A percentile compares a stretch with the other conserved stretches of the same genome.
phyloP scores from a whole-genome alignment of 1,140 invertebrate genomes.

The Pseudomyrmex flavicornis region DNA sequence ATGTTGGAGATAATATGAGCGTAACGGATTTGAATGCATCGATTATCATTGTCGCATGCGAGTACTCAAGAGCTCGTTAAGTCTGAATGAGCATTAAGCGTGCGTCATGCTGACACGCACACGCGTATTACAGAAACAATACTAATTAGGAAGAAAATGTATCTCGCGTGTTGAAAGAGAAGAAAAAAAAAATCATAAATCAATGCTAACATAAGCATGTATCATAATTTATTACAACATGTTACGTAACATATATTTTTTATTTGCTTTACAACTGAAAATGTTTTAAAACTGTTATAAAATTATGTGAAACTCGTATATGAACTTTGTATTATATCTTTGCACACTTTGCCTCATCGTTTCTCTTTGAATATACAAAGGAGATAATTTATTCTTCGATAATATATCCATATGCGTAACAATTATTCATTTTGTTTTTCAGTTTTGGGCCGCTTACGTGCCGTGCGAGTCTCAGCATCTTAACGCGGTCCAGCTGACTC shows the following conservation, averaged over 20 bases:
- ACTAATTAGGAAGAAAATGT: background rate
- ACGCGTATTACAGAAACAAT: background rate
- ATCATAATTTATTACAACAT: background rate
- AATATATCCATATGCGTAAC: background rate
- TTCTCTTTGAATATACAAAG: constrained; percentile 12
- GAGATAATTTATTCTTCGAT: background rate
- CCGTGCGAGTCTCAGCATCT: constrained; percentile 93
- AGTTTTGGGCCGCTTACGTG: constrained; percentile 96
- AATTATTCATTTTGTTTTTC: constrained; percentile 69
- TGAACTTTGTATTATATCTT: too few relatives aligned
- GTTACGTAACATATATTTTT: background rate
- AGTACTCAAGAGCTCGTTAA: constrained; percentile 59
- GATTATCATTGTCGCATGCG: constrained; percentile 57
- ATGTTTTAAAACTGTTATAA: too few relatives aligned
- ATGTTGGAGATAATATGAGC: constrained; percentile 54
- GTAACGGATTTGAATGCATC: constrained; percentile 56
- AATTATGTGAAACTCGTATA: too few relatives aligned
- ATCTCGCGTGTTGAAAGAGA: background rate
- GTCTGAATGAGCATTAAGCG: constrained; percentile 51
- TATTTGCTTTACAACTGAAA: too few relatives aligned
- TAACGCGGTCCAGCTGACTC: constrained; percentile 93
- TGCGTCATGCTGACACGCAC: constrained; percentile 15
- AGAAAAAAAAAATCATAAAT: background rate
- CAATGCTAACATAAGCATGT: background rate
- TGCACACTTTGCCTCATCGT: too few relatives aligned